Base-by-base conservation (phyloP, 2,113 vertebrate genomes). In the Mus spicilegus region DNA sequence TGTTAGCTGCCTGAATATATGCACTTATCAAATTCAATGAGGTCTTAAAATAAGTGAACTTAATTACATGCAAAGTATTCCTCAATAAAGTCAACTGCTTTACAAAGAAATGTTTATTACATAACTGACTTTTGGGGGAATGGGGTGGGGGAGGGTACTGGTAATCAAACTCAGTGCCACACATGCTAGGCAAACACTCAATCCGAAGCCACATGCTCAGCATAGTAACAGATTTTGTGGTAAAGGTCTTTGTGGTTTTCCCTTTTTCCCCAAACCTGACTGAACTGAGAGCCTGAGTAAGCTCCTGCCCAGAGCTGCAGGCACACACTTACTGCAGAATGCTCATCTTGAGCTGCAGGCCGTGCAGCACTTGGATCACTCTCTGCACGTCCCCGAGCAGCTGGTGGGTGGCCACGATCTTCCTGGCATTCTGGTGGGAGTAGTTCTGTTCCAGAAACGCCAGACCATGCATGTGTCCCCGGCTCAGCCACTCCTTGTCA, bases 291-390 rank as follows among this genome's bases (percentile, higher is more conserved):
- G 14, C 2, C 22, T 0, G 90, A 46, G 36, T 33, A 93, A 51
- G 95, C 19, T 61, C 26, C 3, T 93, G 8, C 56, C 92, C 78
- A 96, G 89, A 56, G 77, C 8, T 36, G 49, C 93, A 89, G 17
- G 63, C 26, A 3, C 75, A 81, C 16, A 96, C 99, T 99, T 98
- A 99, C 99, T 99, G 99, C 58, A 99, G 95, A 75, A 99, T 99
- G 99, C 99, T 99, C 98, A 99, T 99, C 97, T 99, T 99, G 91
- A 99, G 99, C 98, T 99, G 99, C 96, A 99, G 98, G 49, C 99
- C 99, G 0, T 99, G 99, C 87, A 99, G 98, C 93, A 99, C 99
- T 96, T 99, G 99, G 14, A 99, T 98, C 92, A 99, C 99, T 82
- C 98, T 98, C 80, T 99, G 99, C 0, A 99, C 99, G 80, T 99